A percentile compares a stretch with the other conserved stretches of the same genome.
These are phyloP conservation scores for Hypomesus transpacificus DNA, from an alignment of 2,113 vertebrate genomes.

Conservation along the genomic window DNA sequence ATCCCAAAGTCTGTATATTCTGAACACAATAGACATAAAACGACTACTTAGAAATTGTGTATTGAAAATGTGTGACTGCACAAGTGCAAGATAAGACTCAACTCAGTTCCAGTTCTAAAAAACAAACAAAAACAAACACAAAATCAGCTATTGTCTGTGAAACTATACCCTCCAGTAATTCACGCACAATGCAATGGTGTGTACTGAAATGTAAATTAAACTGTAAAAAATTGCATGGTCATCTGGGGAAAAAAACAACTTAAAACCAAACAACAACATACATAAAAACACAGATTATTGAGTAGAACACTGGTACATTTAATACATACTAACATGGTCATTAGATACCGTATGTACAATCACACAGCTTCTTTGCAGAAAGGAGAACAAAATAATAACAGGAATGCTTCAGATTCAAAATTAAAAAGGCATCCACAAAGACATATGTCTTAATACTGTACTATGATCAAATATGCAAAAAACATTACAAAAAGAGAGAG, in stretches of 20 bases:
- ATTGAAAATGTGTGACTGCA: too few relatives aligned
- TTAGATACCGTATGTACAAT: conserved; percentile 51
- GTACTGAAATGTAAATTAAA: neutral
- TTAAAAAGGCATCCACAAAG: conserved; percentile 52
- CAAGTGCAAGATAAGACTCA: too few relatives aligned
- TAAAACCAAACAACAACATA: neutral
- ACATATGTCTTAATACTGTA: conserved; percentile 66
- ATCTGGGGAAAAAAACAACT: neutral
- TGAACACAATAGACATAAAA: too few relatives aligned
- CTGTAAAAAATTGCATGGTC: neutral
- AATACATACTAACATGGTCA: conserved; percentile 57
- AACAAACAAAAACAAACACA: too few relatives aligned
- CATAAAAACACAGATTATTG: conserved; percentile 7
- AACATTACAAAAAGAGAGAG: conserved; percentile 45
- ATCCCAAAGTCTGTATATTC: too few relatives aligned
- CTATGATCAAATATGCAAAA: conserved; percentile 56
- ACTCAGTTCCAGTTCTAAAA: too few relatives aligned
- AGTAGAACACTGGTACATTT: conserved; percentile 42
- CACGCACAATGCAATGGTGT: too few relatives aligned
- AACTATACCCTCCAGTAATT: too few relatives aligned
- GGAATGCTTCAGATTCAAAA: conserved; percentile 63
- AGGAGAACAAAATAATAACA: conserved; percentile 30
- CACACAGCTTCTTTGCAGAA: conserved; percentile 58
- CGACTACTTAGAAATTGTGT: too few relatives aligned
- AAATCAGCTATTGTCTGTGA: too few relatives aligned